Evolutionary conservation across 2,888 invertebrate genomes (phyloP).

Genomic region (Macrophya annulata): DNA sequence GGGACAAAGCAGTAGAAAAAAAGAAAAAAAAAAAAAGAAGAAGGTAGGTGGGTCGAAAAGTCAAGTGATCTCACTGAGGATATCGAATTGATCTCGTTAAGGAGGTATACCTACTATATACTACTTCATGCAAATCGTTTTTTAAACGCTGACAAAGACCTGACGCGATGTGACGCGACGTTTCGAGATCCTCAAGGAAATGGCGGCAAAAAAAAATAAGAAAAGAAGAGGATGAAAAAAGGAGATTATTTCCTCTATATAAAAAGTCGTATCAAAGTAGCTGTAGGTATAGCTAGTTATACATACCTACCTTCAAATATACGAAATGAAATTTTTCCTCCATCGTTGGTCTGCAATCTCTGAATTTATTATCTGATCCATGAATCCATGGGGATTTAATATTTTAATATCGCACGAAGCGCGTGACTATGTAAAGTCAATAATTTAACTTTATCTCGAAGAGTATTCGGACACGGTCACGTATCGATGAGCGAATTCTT

Average conservation of each 20-base stretch:
- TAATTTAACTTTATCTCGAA: background rate
- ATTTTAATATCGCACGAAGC: background rate
- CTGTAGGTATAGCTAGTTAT: background rate
- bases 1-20: background rate
- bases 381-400: background rate
- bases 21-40: background rate
- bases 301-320: background rate
- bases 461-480: background rate
- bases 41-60: constrained; percentile 12
- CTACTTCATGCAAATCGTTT: constrained; percentile 20
- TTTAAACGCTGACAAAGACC: constrained; percentile 30
- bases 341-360: background rate
- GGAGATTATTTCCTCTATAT: background rate
- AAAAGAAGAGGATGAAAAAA: background rate
- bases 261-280: background rate
- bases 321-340: constrained; percentile 2
- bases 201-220: background rate
- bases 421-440: background rate
- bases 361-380: background rate
- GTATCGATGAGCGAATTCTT: background rate
- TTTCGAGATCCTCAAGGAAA: background rate
- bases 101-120: background rate
- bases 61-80: constrained; percentile 42
- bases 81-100: constrained; percentile 46
- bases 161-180: background rate